Base-by-base conservation (phyloP, 2,888 invertebrate genomes). In the Neocrepidodera transversa region DNA sequence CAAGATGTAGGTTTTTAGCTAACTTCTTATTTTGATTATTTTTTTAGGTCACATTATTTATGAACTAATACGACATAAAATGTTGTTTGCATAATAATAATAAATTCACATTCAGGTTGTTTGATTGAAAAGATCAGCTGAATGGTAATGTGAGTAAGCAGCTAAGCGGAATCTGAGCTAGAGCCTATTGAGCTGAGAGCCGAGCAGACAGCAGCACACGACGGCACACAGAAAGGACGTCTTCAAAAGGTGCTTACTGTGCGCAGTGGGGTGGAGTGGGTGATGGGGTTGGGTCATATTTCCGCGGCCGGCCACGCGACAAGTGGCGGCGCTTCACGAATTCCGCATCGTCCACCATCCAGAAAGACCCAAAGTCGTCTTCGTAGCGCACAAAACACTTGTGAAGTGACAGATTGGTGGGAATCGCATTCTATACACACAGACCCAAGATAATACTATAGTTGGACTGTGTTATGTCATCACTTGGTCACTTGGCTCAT, bases 301-400 rank as follows among this genome's bases (percentile, higher is more conserved):
- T 95, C 85, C 95, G 88, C 81, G 95, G 96, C 81, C 95, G 87
- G 80, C 95, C 96, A 82, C 96, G 91, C 80, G 94, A 95, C 84
- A 96, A 87, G 86, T 96, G 96, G 76, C 95, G 92, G 82, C 95
- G 89, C 86, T 95, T 95, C 85, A 95, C 91, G 86, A 96, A 95
- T 86, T 96, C 96, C 78, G 93, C 93, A 85, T 96, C 96, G 85
- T 96, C 95, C 85, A 96, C 95, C 95, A 95, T 95, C 96, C 96
- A 96, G 88, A 95, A 96, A 78, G 95, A 95, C 83, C 95, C 95
- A 87, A 95, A 96, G 90, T 96, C 95, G 85, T 96, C 96, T 87
- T 96, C 96, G 86, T 95, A 96, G 83, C 96, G 93, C 85, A 95
- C 95, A 89, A 96, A 96, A 89, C 95, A 96, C 90, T 95, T 95